Percentiles rank a stretch among this genome's conserved stretches.
Conservation (phyloP, 23 tunicate genomes). For the Ascidia mentula region DNA sequence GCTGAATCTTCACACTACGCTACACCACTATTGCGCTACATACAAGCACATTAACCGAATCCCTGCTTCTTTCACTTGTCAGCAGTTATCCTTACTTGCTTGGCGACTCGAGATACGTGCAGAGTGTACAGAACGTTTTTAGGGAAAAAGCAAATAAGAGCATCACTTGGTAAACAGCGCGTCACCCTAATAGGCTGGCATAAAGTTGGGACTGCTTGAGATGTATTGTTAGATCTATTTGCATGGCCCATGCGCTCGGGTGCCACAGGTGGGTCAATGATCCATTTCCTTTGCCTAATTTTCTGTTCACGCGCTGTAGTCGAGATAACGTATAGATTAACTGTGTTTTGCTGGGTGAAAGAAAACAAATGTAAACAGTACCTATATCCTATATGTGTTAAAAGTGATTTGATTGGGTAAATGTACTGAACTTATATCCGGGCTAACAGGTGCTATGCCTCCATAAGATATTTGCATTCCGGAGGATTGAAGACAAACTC, state of each 20-base stretch:
- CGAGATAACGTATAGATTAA: neutral
- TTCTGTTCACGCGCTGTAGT: neutral
- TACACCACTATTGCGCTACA: no score
- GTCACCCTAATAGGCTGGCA: neutral
- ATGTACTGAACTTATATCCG: no score
- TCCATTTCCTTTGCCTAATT: neutral
- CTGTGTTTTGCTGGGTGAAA: neutral
- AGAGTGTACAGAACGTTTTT: slow-evolving; percentile 12
- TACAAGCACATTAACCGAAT: no score
- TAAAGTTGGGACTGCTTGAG: neutral
- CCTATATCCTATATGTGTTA: no score
- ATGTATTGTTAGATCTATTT: neutral
- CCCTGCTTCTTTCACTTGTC: no score
- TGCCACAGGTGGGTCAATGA: neutral
- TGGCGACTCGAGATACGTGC: no score
- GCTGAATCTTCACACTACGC: no score
- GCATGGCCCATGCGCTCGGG: neutral
- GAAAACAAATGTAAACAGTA: neutral
- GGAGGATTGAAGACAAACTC: no score
- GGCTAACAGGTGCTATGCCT: neutral
- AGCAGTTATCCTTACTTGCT: no score
- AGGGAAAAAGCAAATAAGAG: neutral
- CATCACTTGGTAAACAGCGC: neutral
- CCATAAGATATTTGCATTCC: neutral
- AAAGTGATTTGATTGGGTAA: no score